Evolutionary conservation across 2,888 invertebrate genomes (phyloP).

Genomic region (Tipula confusa): DNA sequence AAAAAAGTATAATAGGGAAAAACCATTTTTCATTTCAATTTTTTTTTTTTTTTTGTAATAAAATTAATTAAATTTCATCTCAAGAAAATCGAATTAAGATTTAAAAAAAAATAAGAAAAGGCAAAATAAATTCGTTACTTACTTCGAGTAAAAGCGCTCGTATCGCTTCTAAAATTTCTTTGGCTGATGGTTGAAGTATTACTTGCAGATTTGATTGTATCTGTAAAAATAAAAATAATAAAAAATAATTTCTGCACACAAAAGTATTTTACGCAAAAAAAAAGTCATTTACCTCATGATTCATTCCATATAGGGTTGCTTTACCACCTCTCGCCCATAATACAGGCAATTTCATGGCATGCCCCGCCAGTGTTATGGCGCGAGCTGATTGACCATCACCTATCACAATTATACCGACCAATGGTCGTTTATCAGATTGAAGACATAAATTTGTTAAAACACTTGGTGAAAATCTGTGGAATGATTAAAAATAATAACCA

Average conservation of each 20-base stretch:
- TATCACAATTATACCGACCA: slow-evolving; percentile 41
- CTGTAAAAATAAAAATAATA: neutral
- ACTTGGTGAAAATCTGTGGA: slow-evolving; percentile 40
- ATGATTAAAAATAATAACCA: slow-evolving; percentile 31
- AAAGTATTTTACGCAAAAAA: neutral
- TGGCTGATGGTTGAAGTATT: slow-evolving; percentile 40
- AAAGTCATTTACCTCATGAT: slow-evolving; percentile 38
- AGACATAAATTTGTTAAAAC: slow-evolving; percentile 40
- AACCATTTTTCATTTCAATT: neutral
- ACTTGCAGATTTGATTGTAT: slow-evolving; percentile 38
- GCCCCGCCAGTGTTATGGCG: slow-evolving; percentile 40
- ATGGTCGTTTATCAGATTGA: slow-evolving; percentile 39
- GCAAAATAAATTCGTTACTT: slow-evolving; percentile 33
- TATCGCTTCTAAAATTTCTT: slow-evolving; percentile 41
- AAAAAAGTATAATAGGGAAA: neutral
- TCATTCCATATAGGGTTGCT: slow-evolving; percentile 39
- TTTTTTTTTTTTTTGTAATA: neutral
- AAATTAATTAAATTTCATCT: slow-evolving; percentile 13
- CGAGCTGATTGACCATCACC: slow-evolving; percentile 42
- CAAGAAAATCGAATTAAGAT: neutral
- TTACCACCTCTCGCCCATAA: slow-evolving; percentile 42
- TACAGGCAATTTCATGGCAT: slow-evolving; percentile 41
- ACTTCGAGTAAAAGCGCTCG: slow-evolving; percentile 41
- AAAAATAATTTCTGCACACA: neutral
- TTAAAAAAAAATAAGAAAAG: neutral